A percentile compares a stretch with the other conserved stretches of the same genome.
These are phyloP conservation scores for Calameuta idolon DNA, from an alignment of 2,888 invertebrate genomes.

Conservation along the genomic window DNA sequence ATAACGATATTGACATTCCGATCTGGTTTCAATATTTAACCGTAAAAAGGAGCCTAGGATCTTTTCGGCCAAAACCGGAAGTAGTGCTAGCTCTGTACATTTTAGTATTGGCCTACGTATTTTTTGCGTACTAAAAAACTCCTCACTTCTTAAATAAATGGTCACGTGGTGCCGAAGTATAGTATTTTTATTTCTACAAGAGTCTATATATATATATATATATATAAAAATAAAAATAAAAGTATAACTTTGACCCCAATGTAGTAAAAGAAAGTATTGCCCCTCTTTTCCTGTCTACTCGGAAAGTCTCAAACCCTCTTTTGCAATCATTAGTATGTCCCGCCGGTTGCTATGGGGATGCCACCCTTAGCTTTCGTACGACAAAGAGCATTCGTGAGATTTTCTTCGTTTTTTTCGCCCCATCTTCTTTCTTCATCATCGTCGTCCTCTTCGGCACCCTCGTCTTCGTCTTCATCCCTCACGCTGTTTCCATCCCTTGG, in stretches of 20 bases:
- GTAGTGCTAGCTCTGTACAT: no score
- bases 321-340: constrained; percentile 26
- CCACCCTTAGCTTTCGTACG: constrained; percentile 12
- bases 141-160: no score
- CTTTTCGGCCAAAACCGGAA: no score
- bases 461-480: neutral
- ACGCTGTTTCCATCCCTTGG: neutral
- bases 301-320: constrained; percentile 14
- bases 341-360: constrained; percentile 39
- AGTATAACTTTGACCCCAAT: constrained; percentile 24
- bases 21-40: no score
- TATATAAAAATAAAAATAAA: neutral
- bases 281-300: constrained; percentile 8
- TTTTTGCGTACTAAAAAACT: no score
- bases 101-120: no score
- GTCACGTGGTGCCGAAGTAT: no score
- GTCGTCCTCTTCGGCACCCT: neutral
- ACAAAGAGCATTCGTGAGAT: neutral
- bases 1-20: no score
- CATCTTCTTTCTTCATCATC: neutral
- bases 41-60: no score
- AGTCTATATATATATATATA: no score
- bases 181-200: no score
- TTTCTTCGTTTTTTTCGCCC: neutral
- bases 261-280: constrained; percentile 20